phyloP scores from a whole-genome alignment of 2,888 invertebrate genomes.

The Epinotia demarniana region DNA sequence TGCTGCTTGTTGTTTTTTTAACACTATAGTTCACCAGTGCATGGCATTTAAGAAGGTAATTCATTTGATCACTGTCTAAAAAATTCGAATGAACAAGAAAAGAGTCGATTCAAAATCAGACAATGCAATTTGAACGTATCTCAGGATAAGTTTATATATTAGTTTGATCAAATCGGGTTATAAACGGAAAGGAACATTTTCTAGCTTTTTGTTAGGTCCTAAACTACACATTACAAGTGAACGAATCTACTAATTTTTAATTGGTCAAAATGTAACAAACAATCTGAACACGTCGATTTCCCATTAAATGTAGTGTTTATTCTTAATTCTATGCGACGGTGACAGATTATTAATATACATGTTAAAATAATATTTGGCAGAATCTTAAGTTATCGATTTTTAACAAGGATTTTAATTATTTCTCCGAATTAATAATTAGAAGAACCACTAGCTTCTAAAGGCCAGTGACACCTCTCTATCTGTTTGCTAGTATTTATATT shows the following conservation, averaged over 20 bases:
- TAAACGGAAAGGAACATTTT: too few species aligned
- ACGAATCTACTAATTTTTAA: neutral
- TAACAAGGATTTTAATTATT: constrained; percentile 46
- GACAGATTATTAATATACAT: constrained; percentile 12
- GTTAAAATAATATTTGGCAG: constrained; percentile 19
- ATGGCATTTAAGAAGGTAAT: too few species aligned
- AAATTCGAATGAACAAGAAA: too few species aligned
- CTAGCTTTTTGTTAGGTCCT: too few species aligned
- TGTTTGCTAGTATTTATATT: constrained; percentile 72
- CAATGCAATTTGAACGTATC: too few species aligned
- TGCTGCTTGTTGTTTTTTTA: too few species aligned
- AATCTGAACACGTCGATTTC: neutral
- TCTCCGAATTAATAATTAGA: constrained; percentile 30
- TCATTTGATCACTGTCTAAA: too few species aligned
- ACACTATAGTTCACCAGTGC: too few species aligned
- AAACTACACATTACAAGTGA: too few species aligned
- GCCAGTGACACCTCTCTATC: constrained; percentile 75
- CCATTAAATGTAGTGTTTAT: constrained; percentile 11
- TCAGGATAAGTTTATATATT: too few species aligned
- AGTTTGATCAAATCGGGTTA: too few species aligned
- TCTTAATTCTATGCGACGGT: constrained; percentile 26
- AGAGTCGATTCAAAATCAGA: too few species aligned
- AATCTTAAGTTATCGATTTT: constrained; percentile 31
- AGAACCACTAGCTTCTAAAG: constrained; percentile 50
- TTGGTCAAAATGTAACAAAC: neutral